phyloP scores from a whole-genome alignment of 2,888 invertebrate species.

The Rhimphoctona megacephalus region DNA sequence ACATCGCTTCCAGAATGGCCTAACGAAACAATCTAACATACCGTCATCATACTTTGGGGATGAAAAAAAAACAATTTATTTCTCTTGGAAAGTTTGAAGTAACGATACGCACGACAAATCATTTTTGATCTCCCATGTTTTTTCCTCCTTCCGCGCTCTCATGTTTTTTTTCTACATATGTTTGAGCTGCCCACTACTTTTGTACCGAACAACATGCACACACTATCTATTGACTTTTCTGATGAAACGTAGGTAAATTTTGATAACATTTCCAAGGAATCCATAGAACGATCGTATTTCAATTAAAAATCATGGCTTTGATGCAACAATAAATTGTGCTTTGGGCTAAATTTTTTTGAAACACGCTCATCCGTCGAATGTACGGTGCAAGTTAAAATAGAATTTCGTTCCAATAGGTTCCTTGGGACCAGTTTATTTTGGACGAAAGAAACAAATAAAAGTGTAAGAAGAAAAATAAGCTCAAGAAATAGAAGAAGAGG shows the following conservation, averaged over 20 bases:
- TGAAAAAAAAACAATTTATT: neutral
- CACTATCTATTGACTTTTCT: too few relatives aligned
- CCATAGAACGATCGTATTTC: too few relatives aligned
- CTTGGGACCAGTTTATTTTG: constrained; percentile 21
- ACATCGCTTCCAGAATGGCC: neutral
- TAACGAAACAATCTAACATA: constrained; percentile 27
- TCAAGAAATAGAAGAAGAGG: neutral
- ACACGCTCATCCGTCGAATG: neutral
- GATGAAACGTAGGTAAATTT: too few relatives aligned
- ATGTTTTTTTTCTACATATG: too few relatives aligned
- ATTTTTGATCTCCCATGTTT: neutral
- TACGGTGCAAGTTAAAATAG: constrained; percentile 18
- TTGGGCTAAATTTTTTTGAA: neutral
- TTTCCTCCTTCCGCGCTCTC: neutral
- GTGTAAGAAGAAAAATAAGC: constrained; percentile 18
- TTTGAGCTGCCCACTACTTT: too few relatives aligned
- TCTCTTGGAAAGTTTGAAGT: neutral
- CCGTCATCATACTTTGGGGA: constrained; percentile 1
- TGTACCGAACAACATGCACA: too few relatives aligned
- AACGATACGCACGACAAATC: neutral
- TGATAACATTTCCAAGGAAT: too few relatives aligned
- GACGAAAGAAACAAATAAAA: too few relatives aligned
- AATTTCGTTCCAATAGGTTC: constrained; percentile 15
- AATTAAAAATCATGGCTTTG: too few relatives aligned
- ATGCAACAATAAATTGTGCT: too few relatives aligned